A percentile compares a stretch with the other conserved stretches of the same genome.
phyloP scores from a whole-genome alignment of 1,140 invertebrate species.

The Drosophila seguyi region DNA sequence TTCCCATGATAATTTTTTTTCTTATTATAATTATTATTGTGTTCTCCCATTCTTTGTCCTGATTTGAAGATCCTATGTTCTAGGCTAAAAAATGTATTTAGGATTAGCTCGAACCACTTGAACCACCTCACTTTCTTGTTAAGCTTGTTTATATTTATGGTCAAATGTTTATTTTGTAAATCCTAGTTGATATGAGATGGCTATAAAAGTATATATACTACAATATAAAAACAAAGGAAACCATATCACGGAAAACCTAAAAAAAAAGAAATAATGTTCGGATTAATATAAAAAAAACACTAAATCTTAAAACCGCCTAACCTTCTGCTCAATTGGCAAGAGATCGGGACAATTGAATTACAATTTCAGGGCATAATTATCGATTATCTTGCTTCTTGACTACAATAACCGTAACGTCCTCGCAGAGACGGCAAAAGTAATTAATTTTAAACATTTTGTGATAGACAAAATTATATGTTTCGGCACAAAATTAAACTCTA shows the following conservation, averaged over 20 bases:
- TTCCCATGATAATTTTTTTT: conserved; percentile 25
- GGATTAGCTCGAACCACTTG: conserved; percentile 74
- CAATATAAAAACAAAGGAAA: conserved; percentile 2
- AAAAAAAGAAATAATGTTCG: conserved; percentile 26
- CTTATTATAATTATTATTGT: background rate
- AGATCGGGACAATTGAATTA: conserved; percentile 19
- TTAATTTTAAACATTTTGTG: conserved; percentile 85
- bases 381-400: conserved; percentile 33
- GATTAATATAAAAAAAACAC: conserved; percentile 20
- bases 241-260: conserved; percentile 64
- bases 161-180: conserved; percentile 55
- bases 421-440: conserved; percentile 59
- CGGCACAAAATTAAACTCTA: conserved; percentile 55
- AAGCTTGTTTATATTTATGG: conserved; percentile 67
- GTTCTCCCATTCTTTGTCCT: conserved; percentile 31
- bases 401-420: conserved; percentile 49
- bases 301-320: conserved; percentile 32
- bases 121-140: conserved; percentile 80
- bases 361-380: conserved; percentile 26
- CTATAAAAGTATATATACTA: conserved; percentile 13
- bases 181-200: conserved; percentile 31
- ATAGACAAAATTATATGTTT: conserved; percentile 80
- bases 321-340: conserved; percentile 40
- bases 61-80: conserved; percentile 36
- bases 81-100: conserved; percentile 64